Percentiles rank a stretch among this genome's conserved stretches.
Evolutionary conservation across 2,888 invertebrate species (phyloP).

Genomic region (Hydroisotoma schaefferi): DNA sequence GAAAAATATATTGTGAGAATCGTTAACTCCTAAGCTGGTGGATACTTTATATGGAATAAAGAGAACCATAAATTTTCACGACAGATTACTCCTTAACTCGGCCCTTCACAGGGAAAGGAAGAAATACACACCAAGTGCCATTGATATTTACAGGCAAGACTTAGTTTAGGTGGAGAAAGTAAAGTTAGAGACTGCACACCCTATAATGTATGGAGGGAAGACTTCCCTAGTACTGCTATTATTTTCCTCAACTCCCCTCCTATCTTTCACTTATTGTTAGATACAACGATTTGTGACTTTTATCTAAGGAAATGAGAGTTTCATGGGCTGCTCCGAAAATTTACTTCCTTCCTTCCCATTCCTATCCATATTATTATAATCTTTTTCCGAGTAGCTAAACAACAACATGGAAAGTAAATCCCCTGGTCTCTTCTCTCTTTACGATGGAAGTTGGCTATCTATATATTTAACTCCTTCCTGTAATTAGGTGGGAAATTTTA

Average conservation of each 20-base stretch:
- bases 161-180: slow-evolving; percentile 8
- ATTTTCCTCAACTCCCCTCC: slow-evolving; percentile 1
- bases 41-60: slow-evolving; percentile 16
- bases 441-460: too few relatives aligned
- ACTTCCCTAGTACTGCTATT: background rate
- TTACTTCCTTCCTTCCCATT: slow-evolving; percentile 8
- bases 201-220: too few relatives aligned
- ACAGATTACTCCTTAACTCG: slow-evolving; percentile 38
- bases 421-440: background rate
- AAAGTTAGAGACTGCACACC: slow-evolving; percentile 3
- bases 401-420: background rate
- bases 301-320: slow-evolving; percentile 15
- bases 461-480: too few relatives aligned
- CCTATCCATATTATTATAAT: background rate
- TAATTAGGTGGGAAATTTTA: too few relatives aligned
- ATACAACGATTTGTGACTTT: slow-evolving; percentile 15
- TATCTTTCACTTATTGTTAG: slow-evolving; percentile 16
- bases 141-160: slow-evolving; percentile 2
- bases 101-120: slow-evolving; percentile 21
- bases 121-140: slow-evolving; percentile 16
- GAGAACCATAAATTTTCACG: slow-evolving; percentile 41
- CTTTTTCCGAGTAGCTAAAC: background rate
- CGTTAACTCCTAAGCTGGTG: slow-evolving; percentile 10
- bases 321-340: slow-evolving; percentile 8
- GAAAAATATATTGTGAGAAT: slow-evolving; percentile 41